These are phyloP conservation scores for Anastrepha obliqua DNA, from an alignment of 1,140 invertebrate species.

Conservation along the genomic window DNA sequence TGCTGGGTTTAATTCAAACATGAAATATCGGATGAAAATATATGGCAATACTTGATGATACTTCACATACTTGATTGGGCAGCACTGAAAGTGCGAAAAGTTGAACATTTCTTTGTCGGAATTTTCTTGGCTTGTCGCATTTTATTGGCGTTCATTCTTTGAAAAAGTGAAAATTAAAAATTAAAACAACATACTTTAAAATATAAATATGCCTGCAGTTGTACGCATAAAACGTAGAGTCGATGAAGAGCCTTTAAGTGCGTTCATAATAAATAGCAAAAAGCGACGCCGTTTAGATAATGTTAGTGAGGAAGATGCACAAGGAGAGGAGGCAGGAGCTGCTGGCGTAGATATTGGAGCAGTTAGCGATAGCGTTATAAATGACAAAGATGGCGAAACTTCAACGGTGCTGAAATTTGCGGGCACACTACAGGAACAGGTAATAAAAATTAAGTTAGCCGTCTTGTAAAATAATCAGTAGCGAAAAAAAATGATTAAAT, in stretches of 20 bases:
- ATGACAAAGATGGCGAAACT: constrained; percentile 65
- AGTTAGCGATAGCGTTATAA: not conserved
- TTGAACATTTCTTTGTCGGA: constrained; percentile 42
- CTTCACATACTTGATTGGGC: not conserved
- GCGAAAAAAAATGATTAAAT: too few species aligned
- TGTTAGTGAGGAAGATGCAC: constrained; percentile 45
- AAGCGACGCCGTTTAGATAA: constrained; percentile 74
- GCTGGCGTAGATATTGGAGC: constrained; percentile 19
- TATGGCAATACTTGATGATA: not conserved
- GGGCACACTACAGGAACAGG: constrained; percentile 75
- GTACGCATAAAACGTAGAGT: constrained; percentile 77
- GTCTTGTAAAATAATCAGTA: too few species aligned
- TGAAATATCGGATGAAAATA: too few species aligned
- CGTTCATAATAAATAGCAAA: constrained; percentile 77
- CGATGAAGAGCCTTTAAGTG: constrained; percentile 77
- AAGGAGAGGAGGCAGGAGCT: constrained; percentile 13
- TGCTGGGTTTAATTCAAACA: too few species aligned
- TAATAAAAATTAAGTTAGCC: constrained; percentile 54
- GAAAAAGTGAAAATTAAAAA: constrained; percentile 30
- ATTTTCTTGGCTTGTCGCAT: constrained; percentile 4
- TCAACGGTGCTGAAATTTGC: constrained; percentile 77
- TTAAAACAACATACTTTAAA: constrained; percentile 4
- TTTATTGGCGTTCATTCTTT: not conserved
- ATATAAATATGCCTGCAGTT: constrained; percentile 76
- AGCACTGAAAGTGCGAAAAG: not conserved